Conservation (phyloP, 37 sponge, comb jelly and placozoan species). For the Halichondria panicea region DNA sequence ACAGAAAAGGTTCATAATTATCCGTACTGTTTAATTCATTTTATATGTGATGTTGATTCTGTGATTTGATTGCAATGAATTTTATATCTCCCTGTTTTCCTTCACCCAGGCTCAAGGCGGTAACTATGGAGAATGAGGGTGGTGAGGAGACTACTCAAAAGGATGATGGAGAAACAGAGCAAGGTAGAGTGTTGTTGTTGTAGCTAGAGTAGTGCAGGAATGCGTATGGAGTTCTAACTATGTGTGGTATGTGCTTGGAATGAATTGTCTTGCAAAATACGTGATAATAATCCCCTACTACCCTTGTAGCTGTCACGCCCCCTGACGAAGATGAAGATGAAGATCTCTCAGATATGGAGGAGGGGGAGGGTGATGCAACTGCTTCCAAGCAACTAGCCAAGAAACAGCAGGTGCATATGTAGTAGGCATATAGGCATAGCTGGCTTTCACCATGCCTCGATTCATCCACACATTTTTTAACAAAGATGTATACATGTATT, state of each 20-base stretch:
- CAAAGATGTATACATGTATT: no score
- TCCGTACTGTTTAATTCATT: neutral
- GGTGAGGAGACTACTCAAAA: neutral
- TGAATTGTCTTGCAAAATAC: no score
- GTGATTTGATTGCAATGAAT: neutral
- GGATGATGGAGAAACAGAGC: neutral
- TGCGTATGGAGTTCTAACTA: neutral
- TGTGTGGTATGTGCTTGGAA: neutral
- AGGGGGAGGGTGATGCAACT: slow-evolving; percentile 37
- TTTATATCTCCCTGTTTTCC: neutral
- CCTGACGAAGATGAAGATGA: slow-evolving; percentile 65
- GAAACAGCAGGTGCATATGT: slow-evolving; percentile 50
- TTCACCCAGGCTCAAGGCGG: neutral
- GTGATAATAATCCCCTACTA: neutral
- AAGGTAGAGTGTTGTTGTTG: neutral
- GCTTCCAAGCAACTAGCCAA: slow-evolving; percentile 19
- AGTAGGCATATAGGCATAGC: no score
- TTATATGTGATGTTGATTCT: neutral
- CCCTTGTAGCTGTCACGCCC: neutral
- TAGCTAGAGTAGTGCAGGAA: neutral
- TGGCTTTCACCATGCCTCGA: neutral
- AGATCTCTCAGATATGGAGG: slow-evolving; percentile 48
- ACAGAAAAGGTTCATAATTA: slow-evolving; percentile 56
- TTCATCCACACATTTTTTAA: neutral
- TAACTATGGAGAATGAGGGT: neutral